Evolutionary conservation across 2,797 vertebrate genomes (phyloP), one percentile per base, ranked within the genome.

Genomic region (Tauraco hartlaubi): DNA sequence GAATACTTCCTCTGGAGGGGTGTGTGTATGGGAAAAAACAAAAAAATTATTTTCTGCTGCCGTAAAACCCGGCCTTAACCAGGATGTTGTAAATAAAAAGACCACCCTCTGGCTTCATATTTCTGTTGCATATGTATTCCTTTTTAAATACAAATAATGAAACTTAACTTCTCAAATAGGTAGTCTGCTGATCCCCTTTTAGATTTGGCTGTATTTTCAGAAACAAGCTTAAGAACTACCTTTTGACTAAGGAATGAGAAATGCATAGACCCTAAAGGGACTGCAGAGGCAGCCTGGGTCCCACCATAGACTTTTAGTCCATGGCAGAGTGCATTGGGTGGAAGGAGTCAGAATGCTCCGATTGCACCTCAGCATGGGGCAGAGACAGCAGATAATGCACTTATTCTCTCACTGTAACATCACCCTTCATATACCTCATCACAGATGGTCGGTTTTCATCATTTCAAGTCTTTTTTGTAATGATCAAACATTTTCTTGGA

Each of bases 61-160:
- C 74, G 85, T 96, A 94, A 97, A 98, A 98, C 97, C 96, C 43
- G 81, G 72, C 39, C 54, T 95, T 94, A 93, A 86, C 63, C 67
- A 96, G 84, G 82, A 83, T 12, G 12, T 43, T 96, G 55, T 92
- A 96, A 96, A 96, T 88, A 94, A 95, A 96, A 95, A 74, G 62
- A 93, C 25, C 58, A 35, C 31, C 29, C 78, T 92, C 55, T 93
- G 61, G 48, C 82, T 97, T 97, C 46, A 33, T 87, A 39, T 94
- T 93, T 97, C 58, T 82, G 63, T 94, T 89, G 81, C 52, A 76
- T 89, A 67, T 75, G 33, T 41, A 39, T 95, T 91, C 33, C 49
- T 58, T 95, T 95, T 94, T 88, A 94, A 94, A 91, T 93, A 88
- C 56, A 61, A 83, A 88, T 92, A 92, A 95, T 39, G 20, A 51